phyloP scores from a whole-genome alignment of 2,888 invertebrate species.

The Apodemia duryi region DNA sequence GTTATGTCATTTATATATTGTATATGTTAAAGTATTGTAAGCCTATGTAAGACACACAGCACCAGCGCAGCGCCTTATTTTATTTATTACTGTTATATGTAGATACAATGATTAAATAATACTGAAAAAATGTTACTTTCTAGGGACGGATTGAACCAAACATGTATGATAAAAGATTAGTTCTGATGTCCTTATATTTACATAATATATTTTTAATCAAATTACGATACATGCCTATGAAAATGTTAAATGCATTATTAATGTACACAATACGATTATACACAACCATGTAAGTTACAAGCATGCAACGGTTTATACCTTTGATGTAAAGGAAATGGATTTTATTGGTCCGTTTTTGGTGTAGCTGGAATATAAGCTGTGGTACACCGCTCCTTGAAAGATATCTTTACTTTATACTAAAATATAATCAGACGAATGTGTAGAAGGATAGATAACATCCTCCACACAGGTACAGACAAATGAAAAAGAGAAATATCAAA shows the following conservation, averaged over 20 bases:
- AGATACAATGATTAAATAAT: slow-evolving; percentile 8
- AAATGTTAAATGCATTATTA: slow-evolving; percentile 25
- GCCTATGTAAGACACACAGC: too few species aligned
- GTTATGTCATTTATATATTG: too few species aligned
- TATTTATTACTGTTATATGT: not conserved
- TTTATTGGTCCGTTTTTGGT: too few species aligned
- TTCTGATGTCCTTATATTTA: slow-evolving; percentile 31
- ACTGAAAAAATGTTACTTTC: slow-evolving; percentile 36
- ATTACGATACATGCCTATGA: slow-evolving; percentile 24
- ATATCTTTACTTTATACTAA: too few species aligned
- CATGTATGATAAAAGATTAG: slow-evolving; percentile 35
- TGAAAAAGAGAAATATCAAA: too few species aligned
- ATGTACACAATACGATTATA: slow-evolving; percentile 7
- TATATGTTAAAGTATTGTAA: too few species aligned
- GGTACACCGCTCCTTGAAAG: too few species aligned
- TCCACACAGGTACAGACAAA: too few species aligned
- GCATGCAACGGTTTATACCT: not conserved
- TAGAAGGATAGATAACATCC: too few species aligned
- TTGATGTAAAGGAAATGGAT: not conserved
- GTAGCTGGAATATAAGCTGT: too few species aligned
- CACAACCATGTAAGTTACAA: slow-evolving; percentile 19
- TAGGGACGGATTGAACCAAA: slow-evolving; percentile 69
- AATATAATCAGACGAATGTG: too few species aligned
- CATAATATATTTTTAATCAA: slow-evolving; percentile 31
- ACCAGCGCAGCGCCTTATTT: too few species aligned